Percentiles rank a stretch among this genome's conserved stretches.
Conservation (phyloP, 1,140 invertebrate genomes). For the Tetramorium alpestre region DNA sequence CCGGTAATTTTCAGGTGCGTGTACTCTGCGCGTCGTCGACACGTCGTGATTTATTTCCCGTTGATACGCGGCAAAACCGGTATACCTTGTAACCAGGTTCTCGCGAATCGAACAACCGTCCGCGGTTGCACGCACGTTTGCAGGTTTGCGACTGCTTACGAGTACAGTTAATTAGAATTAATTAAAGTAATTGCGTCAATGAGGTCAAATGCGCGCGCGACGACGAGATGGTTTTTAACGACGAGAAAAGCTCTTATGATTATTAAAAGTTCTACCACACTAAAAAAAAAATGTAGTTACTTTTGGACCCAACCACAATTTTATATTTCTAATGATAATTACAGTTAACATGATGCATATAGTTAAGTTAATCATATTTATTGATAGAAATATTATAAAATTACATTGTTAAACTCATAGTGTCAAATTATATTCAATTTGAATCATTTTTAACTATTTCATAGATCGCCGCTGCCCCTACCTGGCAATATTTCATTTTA, state of each 20-base stretch:
- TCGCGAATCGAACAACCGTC: background rate
- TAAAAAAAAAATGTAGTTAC: too few species aligned
- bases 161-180: constrained; percentile 3
- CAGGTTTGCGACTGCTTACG: background rate
- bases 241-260: background rate
- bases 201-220: background rate
- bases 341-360: too few species aligned
- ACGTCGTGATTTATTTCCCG: constrained; percentile 8
- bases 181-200: constrained; percentile 20
- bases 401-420: too few species aligned
- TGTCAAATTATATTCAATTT: too few species aligned
- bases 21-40: background rate
- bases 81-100: background rate
- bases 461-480: too few species aligned
- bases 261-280: too few species aligned
- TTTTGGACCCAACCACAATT: too few species aligned
- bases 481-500: too few species aligned
- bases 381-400: too few species aligned
- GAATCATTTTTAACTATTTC: too few species aligned
- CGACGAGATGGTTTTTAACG: background rate
- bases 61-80: constrained; percentile 17
- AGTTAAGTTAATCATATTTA: too few species aligned
- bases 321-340: too few species aligned
- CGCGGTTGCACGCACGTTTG: background rate
- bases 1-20: constrained; percentile 3